Percentiles rank a stretch among this genome's conserved stretches.
These are phyloP conservation scores for Epizoanthus scotinus DNA, from an alignment of 92 coral and sea anemone genomes.

Conservation along the genomic window DNA sequence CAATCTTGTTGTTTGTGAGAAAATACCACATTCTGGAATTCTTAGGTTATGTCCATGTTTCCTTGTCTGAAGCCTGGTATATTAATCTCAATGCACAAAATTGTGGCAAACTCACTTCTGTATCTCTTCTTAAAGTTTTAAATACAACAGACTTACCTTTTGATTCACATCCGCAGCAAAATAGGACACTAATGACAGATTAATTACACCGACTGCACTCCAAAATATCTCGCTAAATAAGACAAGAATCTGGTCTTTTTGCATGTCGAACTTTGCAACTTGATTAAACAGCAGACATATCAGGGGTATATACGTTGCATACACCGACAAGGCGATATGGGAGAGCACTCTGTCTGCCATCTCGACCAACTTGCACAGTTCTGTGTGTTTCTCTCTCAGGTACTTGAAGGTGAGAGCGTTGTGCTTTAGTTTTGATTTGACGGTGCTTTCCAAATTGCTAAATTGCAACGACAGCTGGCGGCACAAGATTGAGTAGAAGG, in stretches of 20 bases:
- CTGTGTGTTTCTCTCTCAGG: neutral
- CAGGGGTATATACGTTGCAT: neutral
- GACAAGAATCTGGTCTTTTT: neutral
- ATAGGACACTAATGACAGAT: neutral
- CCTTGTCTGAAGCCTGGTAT: too few relatives aligned
- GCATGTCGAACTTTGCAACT: neutral
- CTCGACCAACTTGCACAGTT: neutral
- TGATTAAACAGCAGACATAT: neutral
- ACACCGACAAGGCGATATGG: neutral
- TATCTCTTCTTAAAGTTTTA: too few relatives aligned
- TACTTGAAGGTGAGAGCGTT: neutral
- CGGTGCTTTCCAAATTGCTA: neutral
- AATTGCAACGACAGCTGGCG: neutral
- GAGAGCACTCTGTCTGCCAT: slow-evolving; percentile 2
- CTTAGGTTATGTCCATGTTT: too few relatives aligned
- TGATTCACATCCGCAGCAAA: neutral
- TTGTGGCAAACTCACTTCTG: too few relatives aligned
- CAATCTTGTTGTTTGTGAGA: too few relatives aligned
- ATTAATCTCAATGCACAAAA: too few relatives aligned
- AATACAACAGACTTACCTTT: neutral
- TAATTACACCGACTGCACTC: neutral
- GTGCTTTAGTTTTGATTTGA: neutral
- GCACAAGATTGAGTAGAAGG: neutral
- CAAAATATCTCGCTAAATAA: neutral
- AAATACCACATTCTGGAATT: too few relatives aligned